Conservation (phyloP, 1,140 invertebrate genomes). For the Neuroterus valhalla region DNA sequence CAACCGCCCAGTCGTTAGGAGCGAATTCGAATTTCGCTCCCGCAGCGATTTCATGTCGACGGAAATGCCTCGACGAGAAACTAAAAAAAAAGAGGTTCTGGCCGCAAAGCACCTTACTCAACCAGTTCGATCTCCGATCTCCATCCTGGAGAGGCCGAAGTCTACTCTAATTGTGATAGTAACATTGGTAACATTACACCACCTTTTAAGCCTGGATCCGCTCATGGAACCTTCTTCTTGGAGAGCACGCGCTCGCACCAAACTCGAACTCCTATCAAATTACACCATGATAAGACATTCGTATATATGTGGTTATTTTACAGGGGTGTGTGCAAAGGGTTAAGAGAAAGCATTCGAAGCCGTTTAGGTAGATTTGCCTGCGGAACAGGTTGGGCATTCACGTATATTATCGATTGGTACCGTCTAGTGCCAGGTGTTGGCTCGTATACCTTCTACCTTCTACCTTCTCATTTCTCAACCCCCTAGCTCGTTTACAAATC, state of each 20-base stretch:
- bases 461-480: conserved; percentile 1
- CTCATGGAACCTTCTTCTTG: conserved; percentile 15
- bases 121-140: conserved; percentile 12
- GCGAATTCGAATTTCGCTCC: background rate
- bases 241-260: conserved; percentile 10
- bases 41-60: background rate
- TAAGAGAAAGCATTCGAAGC: conserved; percentile 36
- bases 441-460: conserved; percentile 51
- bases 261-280: conserved; percentile 6
- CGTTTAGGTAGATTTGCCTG: conserved; percentile 38
- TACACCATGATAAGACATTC: conserved; percentile 3
- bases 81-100: background rate
- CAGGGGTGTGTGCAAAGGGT: conserved; percentile 24
- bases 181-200: conserved; percentile 1
- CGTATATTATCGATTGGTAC: conserved; percentile 67
- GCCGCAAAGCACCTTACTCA: conserved; percentile 22
- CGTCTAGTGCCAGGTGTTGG: conserved; percentile 68
- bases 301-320: conserved; percentile 9
- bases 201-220: background rate
- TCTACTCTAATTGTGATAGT: background rate
- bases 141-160: background rate
- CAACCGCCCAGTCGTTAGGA: too few species aligned
- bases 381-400: conserved; percentile 39
- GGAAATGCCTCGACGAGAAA: conserved; percentile 1
- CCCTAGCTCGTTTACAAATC: conserved; percentile 17